Evolutionary conservation across 2,797 vertebrate genomes (phyloP).

Genomic region (Labeo calbasu): DNA sequence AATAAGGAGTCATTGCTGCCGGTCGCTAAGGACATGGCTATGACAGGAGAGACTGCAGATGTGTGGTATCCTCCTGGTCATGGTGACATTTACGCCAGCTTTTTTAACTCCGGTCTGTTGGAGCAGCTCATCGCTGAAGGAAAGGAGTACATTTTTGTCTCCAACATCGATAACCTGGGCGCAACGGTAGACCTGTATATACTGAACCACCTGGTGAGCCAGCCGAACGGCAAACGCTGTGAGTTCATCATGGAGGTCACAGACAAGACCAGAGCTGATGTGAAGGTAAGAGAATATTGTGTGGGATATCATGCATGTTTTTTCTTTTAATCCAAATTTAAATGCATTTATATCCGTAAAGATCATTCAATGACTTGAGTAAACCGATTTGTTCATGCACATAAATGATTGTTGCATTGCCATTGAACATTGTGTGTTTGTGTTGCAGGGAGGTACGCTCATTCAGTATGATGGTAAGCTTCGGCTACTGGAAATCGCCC

Average conservation of each 20-base stretch:
- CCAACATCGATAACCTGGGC: conserved; percentile 98
- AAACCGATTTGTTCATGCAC: not conserved
- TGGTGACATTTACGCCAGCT: conserved; percentile 93
- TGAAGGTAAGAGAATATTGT: conserved; percentile 82
- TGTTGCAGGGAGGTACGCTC: conserved; percentile 90
- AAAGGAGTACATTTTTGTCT: conserved; percentile 97
- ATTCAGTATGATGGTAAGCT: conserved; percentile 93
- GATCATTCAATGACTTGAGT: not conserved
- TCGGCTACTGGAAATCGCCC: conserved; percentile 95
- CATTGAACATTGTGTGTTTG: not conserved
- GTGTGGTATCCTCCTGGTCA: conserved; percentile 97
- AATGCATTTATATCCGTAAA: not conserved
- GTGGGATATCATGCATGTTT: not conserved
- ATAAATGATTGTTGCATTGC: not conserved
- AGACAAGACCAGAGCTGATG: conserved; percentile 94
- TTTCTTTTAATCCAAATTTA: not conserved
- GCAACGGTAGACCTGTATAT: conserved; percentile 96
- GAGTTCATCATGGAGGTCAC: conserved; percentile 99
- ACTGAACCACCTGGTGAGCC: conserved; percentile 92
- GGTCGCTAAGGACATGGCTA: conserved; percentile 83
- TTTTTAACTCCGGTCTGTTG: conserved; percentile 92
- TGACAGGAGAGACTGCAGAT: conserved; percentile 86
- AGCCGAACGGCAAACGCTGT: conserved; percentile 89
- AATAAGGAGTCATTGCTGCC: conserved; percentile 96
- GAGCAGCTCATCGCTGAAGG: conserved; percentile 87